Base-by-base conservation (phyloP, 1,140 invertebrate genomes). In the Medauroidea extradentata region DNA sequence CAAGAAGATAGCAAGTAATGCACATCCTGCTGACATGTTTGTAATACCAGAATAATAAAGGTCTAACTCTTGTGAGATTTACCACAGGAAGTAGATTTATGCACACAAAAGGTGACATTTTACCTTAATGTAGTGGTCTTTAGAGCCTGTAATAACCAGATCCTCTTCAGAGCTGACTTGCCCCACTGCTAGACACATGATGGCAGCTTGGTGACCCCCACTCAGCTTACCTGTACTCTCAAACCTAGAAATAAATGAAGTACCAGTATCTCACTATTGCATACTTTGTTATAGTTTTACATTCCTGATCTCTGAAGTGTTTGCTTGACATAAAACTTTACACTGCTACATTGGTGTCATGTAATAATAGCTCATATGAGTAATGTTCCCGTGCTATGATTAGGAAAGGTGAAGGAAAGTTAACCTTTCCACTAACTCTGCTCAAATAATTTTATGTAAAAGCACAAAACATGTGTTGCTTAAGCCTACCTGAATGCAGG, bases 121-220 rank as follows among this genome's bases (percentile, higher is more conserved):
- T 64, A 77, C 74, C 73, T 85, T 85, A 63, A 89, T 84, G 64
- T 90, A 87, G 76, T 96, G 92, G 79, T 96, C 93, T 73, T 94
- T 93, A 16, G 90, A 93, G 18, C 92, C 92, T 8, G 91, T 91
- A 21, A 90, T 85, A 1, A 95, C 81, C 53, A 82, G 73, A 55
- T 85, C 83, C 18, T 84, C 81, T 42, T 78, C 71, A 13, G 83
- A 78, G 2, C 70, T 70, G 1, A 73, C 60, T 21, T 67, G 63
- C 51, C 71, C 73, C 1, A 88, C 81, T 7, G 88, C 85, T 39
- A 94, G 70, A 65, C 90, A 92, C 89, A 93, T 94, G 16, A 94
- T 87, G 9, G 90, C 85, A 13, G 92, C 90, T 60, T 90, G 85
- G 73, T 94, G 91, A 1, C 89, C 88, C n/a, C 90, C 90, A 72